Base-by-base conservation (phyloP, 2,888 invertebrate species). In the Mantis religiosa region DNA sequence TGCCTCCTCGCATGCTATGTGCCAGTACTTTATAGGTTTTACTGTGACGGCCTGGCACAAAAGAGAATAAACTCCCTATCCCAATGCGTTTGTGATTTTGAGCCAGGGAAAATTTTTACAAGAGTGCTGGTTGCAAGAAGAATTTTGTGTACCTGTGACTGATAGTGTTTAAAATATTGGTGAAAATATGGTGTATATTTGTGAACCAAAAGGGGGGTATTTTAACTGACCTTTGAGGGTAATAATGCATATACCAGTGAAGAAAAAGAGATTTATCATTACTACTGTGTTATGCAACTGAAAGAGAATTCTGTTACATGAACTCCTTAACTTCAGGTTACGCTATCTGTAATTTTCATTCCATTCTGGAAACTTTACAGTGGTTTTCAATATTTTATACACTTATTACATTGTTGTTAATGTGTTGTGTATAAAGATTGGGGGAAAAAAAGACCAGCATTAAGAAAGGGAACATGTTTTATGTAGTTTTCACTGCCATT, bases 401-500 rank as follows among this genome's bases (percentile, higher is more conserved):
- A 82, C 30, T 87, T 87, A 87, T 81, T 87, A 87, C 28, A 81
- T 81, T 87, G 28, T 86, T 71, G 41, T 87, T 87, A 7, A 34
- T 87, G 34, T 87, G 27, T 34, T 87, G n/a, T 82, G 30, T 20
- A 87, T 34, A 34, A 30, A 34, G 82, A 87, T 34, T 9, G 41
- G 41, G 54, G 28, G 27, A 82, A 28, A 71, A 71, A 71, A 25
- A 71, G 54, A 71, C 54, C 54, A 71, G 54, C 20, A 71, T 71
- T 6, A 71, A 71, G 54, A 71, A 71, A 71, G 54, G 54, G 27
- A 54, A 27, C 87, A 34, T 25, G 30, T 87, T 86, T 34, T 34
- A 82, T 82, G 82, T 82, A 81, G 30, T n/a, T 82, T 81, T 82
- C 87, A 87, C 87, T 87, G 87, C 87, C 87, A 87, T 87, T 87